These are phyloP conservation scores for Drosophila fulvimacula DNA, from an alignment of 2,888 invertebrate genomes.

Conservation along the genomic window DNA sequence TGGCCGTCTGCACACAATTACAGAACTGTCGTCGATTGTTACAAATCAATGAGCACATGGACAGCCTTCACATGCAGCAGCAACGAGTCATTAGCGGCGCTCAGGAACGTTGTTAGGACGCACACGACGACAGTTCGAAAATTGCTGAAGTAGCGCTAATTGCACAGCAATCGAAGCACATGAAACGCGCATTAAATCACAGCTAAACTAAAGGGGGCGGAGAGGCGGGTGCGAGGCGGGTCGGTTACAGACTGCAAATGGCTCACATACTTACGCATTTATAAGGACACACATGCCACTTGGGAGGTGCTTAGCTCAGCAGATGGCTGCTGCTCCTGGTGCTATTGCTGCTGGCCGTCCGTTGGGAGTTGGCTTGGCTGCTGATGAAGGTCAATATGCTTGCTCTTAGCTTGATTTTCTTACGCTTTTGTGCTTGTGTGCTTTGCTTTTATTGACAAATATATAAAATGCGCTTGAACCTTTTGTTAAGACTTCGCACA, in stretches of 20 bases:
- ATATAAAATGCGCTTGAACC: constrained; percentile 74
- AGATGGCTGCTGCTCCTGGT: constrained; percentile 22
- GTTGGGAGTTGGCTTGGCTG: constrained; percentile 44
- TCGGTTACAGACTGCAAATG: constrained; percentile 24
- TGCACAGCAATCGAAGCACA: constrained; percentile 74
- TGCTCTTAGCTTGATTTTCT: constrained; percentile 78
- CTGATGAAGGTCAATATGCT: constrained; percentile 76
- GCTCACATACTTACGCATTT: constrained; percentile 31
- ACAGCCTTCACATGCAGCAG: constrained; percentile 27
- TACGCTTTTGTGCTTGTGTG: constrained; percentile 44
- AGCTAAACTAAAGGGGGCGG: constrained; percentile 10
- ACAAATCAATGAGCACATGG: constrained; percentile 50
- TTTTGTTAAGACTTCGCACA: constrained; percentile 68
- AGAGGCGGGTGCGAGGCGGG: background rate
- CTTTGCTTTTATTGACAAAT: constrained; percentile 68
- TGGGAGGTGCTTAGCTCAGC: constrained; percentile 50
- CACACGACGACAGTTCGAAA: constrained; percentile 28
- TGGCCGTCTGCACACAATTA: constrained; percentile 44
- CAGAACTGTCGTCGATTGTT: constrained; percentile 65
- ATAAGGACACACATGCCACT: constrained; percentile 33
- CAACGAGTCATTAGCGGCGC: constrained; percentile 49
- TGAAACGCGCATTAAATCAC: constrained; percentile 68
- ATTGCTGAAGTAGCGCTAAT: constrained; percentile 77
- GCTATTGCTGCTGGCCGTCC: constrained; percentile 28
- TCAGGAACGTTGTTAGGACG: constrained; percentile 6